These are phyloP conservation scores for Arion vulgaris DNA, from an alignment of 1,140 invertebrate genomes.

Conservation along the genomic window DNA sequence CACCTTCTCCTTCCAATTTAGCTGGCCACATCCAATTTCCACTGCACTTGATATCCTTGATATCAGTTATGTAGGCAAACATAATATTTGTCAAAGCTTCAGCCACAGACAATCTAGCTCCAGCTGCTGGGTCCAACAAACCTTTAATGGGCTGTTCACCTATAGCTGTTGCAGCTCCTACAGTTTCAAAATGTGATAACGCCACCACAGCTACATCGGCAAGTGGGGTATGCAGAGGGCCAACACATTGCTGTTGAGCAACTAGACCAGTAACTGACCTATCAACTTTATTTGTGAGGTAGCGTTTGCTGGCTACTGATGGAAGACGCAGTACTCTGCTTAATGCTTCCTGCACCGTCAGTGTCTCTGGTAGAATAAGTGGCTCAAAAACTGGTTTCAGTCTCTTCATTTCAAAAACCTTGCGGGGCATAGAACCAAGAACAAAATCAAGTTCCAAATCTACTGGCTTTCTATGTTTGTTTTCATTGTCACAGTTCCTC, in stretches of 20 bases:
- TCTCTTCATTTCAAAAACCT: constrained; percentile 75
- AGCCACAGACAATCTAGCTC: constrained; percentile 92
- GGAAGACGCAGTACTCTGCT: constrained; percentile 89
- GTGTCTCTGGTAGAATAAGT: constrained; percentile 54
- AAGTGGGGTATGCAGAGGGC: too few relatives aligned
- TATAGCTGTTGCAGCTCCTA: constrained; percentile 93
- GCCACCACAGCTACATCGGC: too few relatives aligned
- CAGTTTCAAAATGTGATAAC: too few relatives aligned
- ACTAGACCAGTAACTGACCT: too few relatives aligned
- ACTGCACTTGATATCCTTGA: constrained; percentile 95
- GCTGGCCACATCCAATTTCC: constrained; percentile 99
- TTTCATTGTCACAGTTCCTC: constrained; percentile 34
- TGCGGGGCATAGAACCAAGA: constrained; percentile 88
- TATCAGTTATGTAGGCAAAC: constrained; percentile 87
- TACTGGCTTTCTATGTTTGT: constrained; percentile 77
- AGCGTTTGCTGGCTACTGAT: constrained; percentile 94
- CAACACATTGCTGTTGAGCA: too few relatives aligned
- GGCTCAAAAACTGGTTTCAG: constrained; percentile 40
- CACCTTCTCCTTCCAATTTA: constrained; percentile 91
- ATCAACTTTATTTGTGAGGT: constrained; percentile 89
- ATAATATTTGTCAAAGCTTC: constrained; percentile 97
- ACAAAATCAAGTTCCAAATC: constrained; percentile 92
- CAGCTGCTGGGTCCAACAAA: constrained; percentile 83
- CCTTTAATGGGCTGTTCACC: constrained; percentile 98
- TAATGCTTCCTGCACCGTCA: constrained; percentile 79